phyloP scores from a whole-genome alignment of 2,797 vertebrate species.

The Xenopus petersii region DNA sequence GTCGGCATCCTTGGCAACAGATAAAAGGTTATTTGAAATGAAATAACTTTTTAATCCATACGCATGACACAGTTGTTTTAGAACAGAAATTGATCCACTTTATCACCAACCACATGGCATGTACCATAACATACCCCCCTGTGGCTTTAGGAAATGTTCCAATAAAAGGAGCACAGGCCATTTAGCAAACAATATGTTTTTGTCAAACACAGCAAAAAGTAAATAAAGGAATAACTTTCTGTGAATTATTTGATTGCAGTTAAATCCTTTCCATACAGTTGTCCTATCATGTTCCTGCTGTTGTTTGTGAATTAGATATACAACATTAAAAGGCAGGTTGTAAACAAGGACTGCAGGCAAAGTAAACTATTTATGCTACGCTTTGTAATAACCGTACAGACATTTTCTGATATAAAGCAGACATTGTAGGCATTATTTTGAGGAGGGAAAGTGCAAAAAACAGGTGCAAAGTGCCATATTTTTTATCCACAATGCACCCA shows the following conservation, averaged over 20 bases:
- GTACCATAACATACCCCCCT: neutral
- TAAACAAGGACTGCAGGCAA: neutral
- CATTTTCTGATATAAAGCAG: too few species aligned
- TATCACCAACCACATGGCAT: too few species aligned
- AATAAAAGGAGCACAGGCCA: conserved; percentile 7
- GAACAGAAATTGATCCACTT: too few species aligned
- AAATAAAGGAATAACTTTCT: neutral
- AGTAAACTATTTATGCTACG: neutral
- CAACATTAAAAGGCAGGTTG: neutral
- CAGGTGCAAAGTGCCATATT: too few species aligned
- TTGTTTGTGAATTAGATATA: neutral
- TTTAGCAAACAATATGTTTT: conserved; percentile 23
- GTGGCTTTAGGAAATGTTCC: neutral
- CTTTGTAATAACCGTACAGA: too few species aligned
- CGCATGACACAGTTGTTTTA: too few species aligned
- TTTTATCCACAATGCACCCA: too few species aligned
- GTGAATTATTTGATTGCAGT: conserved; percentile 1
- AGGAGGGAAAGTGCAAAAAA: too few species aligned
- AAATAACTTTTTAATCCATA: too few species aligned
- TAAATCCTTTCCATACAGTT: neutral
- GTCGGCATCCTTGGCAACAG: too few species aligned
- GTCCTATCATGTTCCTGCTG: neutral
- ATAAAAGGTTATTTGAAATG: too few species aligned
- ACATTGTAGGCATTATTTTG: too few species aligned
- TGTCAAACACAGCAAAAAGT: conserved; percentile 7